Base-by-base conservation (phyloP, 2,797 vertebrate species). In the Jordanella pulchra region DNA sequence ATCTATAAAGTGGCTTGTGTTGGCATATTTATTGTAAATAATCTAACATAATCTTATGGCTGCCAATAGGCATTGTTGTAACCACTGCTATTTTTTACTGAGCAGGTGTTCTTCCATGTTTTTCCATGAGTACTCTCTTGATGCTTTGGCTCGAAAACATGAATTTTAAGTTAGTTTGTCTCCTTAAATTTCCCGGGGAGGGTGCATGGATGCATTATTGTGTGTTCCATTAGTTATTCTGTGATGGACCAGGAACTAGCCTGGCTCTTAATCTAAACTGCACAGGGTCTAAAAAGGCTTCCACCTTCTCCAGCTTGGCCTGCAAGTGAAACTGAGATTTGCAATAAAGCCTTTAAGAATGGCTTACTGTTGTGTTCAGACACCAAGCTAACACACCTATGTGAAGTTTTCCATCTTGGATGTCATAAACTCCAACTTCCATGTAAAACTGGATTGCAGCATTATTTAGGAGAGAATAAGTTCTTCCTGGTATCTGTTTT, bases 401-500 rank as follows among this genome's bases (percentile, higher is more conserved):
- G 27, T 7, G 1, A 3, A 30, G 7, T 21, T 60, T 23, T 60
- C 21, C 1, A 55, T 27, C 27, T 28, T 56, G 25, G 5, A 56
- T 17, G 3, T 56, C 27, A 56, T 14, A 7, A 28, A 56, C 28
- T 56, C 5, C 2, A 3, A 15, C 14, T 17, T 56, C 27, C 5
- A 9, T 17, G 14, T 56, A 30, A 25, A 56, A 56, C 47, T 0
- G 10, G 2, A 18, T 14, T 4, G 51, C 3, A 55, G 27, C 12
- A 18, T 47, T 25, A 15, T 47, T 14, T 30, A 21, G 32, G n/a
- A 73, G 25, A 30, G 53, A 27, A 21, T 69, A 66, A 69, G 69
- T 28, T 21, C 71, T 56, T 56, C 74, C 17, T 1, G 86, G 76
- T 68, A 32, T 50, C n/a, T 1, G 45, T 55, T 56, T 48, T 56